phyloP scores from a whole-genome alignment of 2,888 invertebrate species.

The Labia minor region DNA sequence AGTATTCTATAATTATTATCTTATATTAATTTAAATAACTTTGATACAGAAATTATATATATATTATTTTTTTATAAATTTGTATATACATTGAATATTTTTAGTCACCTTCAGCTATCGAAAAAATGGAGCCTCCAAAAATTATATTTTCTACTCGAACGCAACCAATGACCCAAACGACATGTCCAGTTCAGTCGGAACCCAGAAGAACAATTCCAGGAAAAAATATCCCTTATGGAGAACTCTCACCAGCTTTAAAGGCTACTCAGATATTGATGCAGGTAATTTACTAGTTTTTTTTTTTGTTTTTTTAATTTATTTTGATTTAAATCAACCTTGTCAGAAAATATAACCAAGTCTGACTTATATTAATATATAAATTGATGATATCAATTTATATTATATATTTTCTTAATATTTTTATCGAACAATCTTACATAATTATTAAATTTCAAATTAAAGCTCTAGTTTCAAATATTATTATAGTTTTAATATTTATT shows the following conservation, averaged over 20 bases:
- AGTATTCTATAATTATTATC: not conserved
- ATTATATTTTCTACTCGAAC: conserved; percentile 20
- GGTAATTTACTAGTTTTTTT: conserved; percentile 19
- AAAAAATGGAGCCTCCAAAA: conserved; percentile 23
- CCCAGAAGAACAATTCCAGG: conserved; percentile 20
- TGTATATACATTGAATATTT: not conserved
- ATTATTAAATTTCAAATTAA: too few species aligned
- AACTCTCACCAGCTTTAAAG: conserved; percentile 19
- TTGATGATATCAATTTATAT: too few species aligned
- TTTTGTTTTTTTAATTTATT: too few species aligned
- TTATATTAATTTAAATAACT: not conserved
- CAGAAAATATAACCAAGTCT: not conserved
- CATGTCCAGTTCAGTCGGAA: not conserved
- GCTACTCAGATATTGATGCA: conserved; percentile 24
- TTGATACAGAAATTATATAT: too few species aligned
- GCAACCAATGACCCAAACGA: conserved; percentile 17
- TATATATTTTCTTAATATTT: too few species aligned
- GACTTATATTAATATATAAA: not conserved
- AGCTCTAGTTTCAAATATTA: too few species aligned
- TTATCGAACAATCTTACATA: too few species aligned
- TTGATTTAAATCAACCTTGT: not conserved
- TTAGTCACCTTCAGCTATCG: conserved; percentile 22
- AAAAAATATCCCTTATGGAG: conserved; percentile 8
- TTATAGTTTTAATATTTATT: too few species aligned
- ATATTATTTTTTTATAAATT: not conserved